phyloP scores from a whole-genome alignment of 2,888 invertebrate genomes.

The Tetropium fuscum region DNA sequence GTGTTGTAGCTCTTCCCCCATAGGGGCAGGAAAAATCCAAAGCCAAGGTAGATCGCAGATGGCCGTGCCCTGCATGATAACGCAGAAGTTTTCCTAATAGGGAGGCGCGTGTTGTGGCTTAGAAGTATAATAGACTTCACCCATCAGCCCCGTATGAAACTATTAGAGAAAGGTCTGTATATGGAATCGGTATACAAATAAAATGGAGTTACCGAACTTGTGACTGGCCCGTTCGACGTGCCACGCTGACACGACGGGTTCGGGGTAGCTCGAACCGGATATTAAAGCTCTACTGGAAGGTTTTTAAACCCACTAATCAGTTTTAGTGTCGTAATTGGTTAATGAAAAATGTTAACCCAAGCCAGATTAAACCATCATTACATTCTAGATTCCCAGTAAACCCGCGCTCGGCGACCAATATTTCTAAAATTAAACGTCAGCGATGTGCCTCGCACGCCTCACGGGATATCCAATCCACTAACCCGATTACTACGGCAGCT shows the following conservation, averaged over 20 bases:
- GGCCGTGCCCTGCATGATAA: conserved; percentile 53
- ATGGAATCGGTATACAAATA: neutral
- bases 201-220: conserved; percentile 2
- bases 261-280: no score
- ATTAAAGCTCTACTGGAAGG: no score
- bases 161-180: neutral
- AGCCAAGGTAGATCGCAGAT: conserved; percentile 40
- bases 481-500: conserved; percentile 19
- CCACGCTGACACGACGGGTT: neutral
- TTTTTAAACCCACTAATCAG: no score
- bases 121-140: conserved; percentile 21
- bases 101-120: conserved; percentile 22
- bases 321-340: no score
- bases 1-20: conserved; percentile 21
- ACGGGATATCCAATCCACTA: conserved; percentile 6
- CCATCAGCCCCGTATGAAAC: conserved; percentile 7
- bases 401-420: no score
- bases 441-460: conserved; percentile 11
- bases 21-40: conserved; percentile 29
- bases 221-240: neutral
- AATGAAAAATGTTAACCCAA: no score
- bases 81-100: conserved; percentile 50
- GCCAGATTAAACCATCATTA: no score
- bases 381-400: no score
- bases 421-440: conserved; percentile 27